Base-by-base conservation (phyloP, 2,113 vertebrate genomes). In the Oostethus manadensis region DNA sequence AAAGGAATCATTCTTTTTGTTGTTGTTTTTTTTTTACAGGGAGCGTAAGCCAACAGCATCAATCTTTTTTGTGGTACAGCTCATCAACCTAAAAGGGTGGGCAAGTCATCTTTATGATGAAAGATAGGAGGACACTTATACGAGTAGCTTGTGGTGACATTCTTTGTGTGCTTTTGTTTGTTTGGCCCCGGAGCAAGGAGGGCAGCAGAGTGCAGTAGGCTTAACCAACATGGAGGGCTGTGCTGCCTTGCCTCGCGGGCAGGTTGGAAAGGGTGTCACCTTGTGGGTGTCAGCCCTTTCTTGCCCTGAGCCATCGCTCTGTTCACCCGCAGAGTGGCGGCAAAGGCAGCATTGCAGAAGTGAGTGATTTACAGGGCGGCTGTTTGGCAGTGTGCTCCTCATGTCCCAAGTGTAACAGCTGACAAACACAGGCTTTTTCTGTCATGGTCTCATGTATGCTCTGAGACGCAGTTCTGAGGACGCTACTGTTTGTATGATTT, bases 291-390 rank as follows among this genome's bases (percentile, higher is more conserved):
- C 70, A 62, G 66, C 43, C 61, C 7, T 49, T 70, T 66, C 54
- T 47, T 18, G 16, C 67, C 50, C 62, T 62, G 48, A 65, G 64
- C 51, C 35, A 38, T 63, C 62, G 50, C 60, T 62, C 60, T 60
- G 58, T 70, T 82, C 71, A 60, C 61, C 64, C 59, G 14, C 22
- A 57, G 67, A 64, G 51, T 65, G 67, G 58, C 40, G 17, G 62
- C 43, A 62, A 56, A 58, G 71, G 66, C 74, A 72, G 72, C 77
- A 69, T 76, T 84, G 83, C 63, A 73, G 73, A 84, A 81, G 81
- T 81, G 81, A 84, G 77, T 86, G 87, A 87, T 89, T 89, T 89
- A 88, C 80, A 69, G 66, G 86, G 80, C 85, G 84, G 83, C 83
- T 83, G 84, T 73, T 86, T 78, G 75, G 71, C 63, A 59, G 71